Evolutionary conservation across 2,888 invertebrate genomes (phyloP), one percentile per base, ranked within the genome.

Genomic region (Hypolimnas misippus): DNA sequence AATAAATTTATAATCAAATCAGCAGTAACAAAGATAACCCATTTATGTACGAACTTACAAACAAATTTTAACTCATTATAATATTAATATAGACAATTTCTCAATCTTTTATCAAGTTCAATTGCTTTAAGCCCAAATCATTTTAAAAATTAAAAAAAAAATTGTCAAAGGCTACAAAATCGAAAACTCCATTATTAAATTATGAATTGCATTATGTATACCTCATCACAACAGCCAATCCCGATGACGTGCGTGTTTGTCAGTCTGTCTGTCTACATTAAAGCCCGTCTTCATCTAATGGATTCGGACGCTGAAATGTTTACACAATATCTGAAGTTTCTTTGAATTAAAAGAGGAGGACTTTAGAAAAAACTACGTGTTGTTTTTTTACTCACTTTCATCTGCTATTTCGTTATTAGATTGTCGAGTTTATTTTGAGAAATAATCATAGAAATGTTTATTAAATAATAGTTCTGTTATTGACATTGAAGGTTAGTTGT

Each of bases 251-350:
- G 66, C 50, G 50, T 70, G 70, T 80, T 82, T 83, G 84, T 85
- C 84, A 77, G 79, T 75, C 73, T 71, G 82, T 79, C 86, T 66
- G 75, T 73, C 77, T 66, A 74, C 76, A 69, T 74, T 76, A 76
- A 75, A 75, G 71, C 72, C 59, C 66, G 78, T 80, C 80, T 80
- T 81, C 79, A 78, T 84, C 78, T 85, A 85, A 83, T 84, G 85
- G 85, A 82, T 82, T 79, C 70, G 71, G 74, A 72, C 69, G 55
- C 70, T 67, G 74, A 71, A 72, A 73, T 84, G 82, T 84, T 83
- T 83, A 82, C 75, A 74, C 67, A 75, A 62, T 58, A 67, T 52
- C 63, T 49, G 46, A 59, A 59, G 66, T 62, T 67, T 61, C 66
- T 64, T 68, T 66, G 68, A 66, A 66, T 65, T 54, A 54, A 57